These are phyloP conservation scores for Eretmochelys imbricata DNA, from an alignment of 2,113 vertebrate species.

Conservation along the genomic window DNA sequence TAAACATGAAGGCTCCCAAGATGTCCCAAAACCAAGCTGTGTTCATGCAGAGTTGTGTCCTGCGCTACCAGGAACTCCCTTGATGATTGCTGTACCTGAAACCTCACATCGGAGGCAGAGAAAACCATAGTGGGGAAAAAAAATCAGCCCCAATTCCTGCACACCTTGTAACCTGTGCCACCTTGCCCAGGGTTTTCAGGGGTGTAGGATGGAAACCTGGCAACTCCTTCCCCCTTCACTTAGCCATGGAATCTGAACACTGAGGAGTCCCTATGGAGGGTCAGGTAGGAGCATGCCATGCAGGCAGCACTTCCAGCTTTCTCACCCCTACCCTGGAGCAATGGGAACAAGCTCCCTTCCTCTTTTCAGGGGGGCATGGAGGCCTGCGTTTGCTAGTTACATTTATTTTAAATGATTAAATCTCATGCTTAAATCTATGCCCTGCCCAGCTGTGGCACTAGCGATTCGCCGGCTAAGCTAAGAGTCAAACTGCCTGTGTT, in stretches of 20 bases:
- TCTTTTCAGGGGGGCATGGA: not conserved
- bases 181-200: slow-evolving; percentile 3
- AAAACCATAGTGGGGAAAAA: not conserved
- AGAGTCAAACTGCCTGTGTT: not conserved
- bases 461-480: not conserved
- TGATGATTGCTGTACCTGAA: not conserved
- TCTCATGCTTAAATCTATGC: not conserved
- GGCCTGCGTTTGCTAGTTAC: accelerated
- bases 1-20: not conserved
- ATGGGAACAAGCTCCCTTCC: not conserved
- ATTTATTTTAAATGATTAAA: not conserved
- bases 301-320: not conserved
- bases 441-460: not conserved
- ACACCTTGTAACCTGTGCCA: slow-evolving; percentile 58
- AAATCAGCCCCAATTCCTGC: slow-evolving; percentile 47
- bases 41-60: not conserved
- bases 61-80: not conserved
- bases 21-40: not conserved
- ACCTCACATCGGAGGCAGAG: not conserved
- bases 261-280: no score
- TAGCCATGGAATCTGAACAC: not conserved
- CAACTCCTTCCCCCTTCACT: not conserved
- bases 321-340: not conserved
- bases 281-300: not conserved
- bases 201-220: not conserved